These are phyloP conservation scores for Archocentrus centrarchus DNA, from an alignment of 2,113 vertebrate species.

Conservation along the genomic window DNA sequence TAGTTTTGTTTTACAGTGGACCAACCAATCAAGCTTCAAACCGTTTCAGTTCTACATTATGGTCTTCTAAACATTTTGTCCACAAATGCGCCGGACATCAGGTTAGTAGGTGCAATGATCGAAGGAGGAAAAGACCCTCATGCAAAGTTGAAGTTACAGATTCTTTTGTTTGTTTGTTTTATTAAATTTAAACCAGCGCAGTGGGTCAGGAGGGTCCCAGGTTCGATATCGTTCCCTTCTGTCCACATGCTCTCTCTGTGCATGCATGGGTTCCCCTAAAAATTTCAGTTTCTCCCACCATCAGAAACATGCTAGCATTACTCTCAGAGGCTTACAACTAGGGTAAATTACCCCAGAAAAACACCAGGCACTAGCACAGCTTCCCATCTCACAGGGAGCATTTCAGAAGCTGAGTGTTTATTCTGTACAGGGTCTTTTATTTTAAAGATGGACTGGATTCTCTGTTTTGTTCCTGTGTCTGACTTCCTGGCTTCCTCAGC, in stretches of 20 bases:
- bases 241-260: background rate
- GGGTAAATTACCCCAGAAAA: too few species aligned
- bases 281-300: background rate
- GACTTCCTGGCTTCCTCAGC: background rate
- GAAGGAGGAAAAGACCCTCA: too few species aligned
- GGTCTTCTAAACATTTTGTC: background rate
- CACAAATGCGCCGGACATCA: too few species aligned
- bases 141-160: too few species aligned
- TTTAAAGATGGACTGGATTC: background rate
- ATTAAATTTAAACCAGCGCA: too few species aligned
- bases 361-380: too few species aligned
- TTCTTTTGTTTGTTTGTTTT: too few species aligned
- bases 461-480: background rate
- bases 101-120: too few species aligned
- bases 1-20: too few species aligned
- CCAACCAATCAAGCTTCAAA: background rate
- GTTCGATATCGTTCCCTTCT: background rate
- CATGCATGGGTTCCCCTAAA: background rate
- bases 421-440: background rate
- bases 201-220: background rate
- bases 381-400: too few species aligned
- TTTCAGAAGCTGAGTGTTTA: too few species aligned
- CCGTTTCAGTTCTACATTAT: background rate
- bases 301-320: background rate
- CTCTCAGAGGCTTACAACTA: background rate